phyloP scores from a whole-genome alignment of 2,888 invertebrate genomes.

The Branchellion lobata region DNA sequence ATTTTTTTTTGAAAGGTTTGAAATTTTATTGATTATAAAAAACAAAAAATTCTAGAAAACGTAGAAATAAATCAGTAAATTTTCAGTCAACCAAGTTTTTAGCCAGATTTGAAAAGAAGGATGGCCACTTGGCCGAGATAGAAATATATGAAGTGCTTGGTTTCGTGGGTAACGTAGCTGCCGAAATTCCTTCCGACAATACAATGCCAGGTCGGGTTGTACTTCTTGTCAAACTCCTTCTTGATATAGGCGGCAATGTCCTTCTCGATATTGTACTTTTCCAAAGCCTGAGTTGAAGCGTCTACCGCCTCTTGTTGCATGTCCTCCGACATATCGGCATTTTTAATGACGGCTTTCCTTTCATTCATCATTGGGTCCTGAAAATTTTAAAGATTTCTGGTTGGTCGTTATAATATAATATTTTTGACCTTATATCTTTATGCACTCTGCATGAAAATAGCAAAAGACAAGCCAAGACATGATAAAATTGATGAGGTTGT shows the following conservation, averaged over 20 bases:
- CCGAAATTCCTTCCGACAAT: slow-evolving; percentile 98
- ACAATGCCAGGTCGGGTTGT: slow-evolving; percentile 99
- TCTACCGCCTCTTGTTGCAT: slow-evolving; percentile 99
- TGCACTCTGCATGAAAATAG: too few species aligned
- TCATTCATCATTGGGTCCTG: slow-evolving; percentile 50
- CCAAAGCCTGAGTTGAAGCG: slow-evolving; percentile 95
- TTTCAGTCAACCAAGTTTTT: slow-evolving; percentile 61
- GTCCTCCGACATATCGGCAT: slow-evolving; percentile 99
- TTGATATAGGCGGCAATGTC: slow-evolving; percentile 99
- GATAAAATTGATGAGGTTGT: too few species aligned
- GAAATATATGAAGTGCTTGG: slow-evolving; percentile 99
- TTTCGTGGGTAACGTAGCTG: slow-evolving; percentile 96
- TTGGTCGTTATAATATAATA: too few species aligned
- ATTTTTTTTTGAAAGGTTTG: too few species aligned
- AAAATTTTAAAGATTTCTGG: too few species aligned
- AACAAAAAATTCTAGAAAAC: neutral
- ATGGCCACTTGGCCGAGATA: slow-evolving; percentile 98
- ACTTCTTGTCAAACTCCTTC: slow-evolving; percentile 99
- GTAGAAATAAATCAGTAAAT: neutral
- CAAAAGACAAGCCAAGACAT: too few species aligned
- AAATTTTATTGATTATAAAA: too few species aligned
- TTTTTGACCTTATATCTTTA: too few species aligned
- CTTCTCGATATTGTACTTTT: slow-evolving; percentile 99
- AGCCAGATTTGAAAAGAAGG: slow-evolving; percentile 97
- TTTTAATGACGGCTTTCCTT: slow-evolving; percentile 94